Evolutionary conservation across 2,797 vertebrate genomes (phyloP), one percentile per base, ranked within the genome.

Genomic region (Artibeus jamaicensis): DNA sequence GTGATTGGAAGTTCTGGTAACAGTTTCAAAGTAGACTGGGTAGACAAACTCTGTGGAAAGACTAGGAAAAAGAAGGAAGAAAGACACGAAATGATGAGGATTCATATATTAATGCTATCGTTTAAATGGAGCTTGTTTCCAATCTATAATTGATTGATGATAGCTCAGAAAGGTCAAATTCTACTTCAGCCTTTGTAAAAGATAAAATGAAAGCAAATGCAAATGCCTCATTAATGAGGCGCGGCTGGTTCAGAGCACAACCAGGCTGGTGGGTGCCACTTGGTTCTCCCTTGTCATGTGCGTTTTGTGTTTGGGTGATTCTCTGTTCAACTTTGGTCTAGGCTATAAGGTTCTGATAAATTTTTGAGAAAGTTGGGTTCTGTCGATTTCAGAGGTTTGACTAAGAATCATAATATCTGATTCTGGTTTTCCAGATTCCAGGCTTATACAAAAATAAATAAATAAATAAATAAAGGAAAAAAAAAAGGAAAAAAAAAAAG

Each of bases 151-250:
- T 79, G 70, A 70, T 57, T 79, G 70, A 70, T 65, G 68, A 3
- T 59, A 37, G 34, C 88, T 94, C 55, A 92, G 89, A 89, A 96
- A 93, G 84, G 77, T 91, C 94, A 96, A 89, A 85, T 68, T 86
- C 67, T 92, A 1, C 93, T 94, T 93, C 34, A 76, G 74, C 67
- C 55, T 78, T 84, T 93, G 74, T 81, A 50, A 96, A 93, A 62
- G 92, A 73, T 81, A 92, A 96, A 96, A 86, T 93, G 73, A 46
- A 92, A 97, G 86, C 62, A 62, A 95, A 91, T 81, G 92, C 83
- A 84, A 26, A 95, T 81, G 67, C 86, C 42, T 93, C 79, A 78
- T 86, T 92, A 91, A 96, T 93, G 95, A 97, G 90, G 77, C 48
- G 9, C 34, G 62, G 92, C 85, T 82, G 74, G 78, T 97, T 90